phyloP scores from a whole-genome alignment of 2,797 vertebrate genomes.

The Australoheros facetus region DNA sequence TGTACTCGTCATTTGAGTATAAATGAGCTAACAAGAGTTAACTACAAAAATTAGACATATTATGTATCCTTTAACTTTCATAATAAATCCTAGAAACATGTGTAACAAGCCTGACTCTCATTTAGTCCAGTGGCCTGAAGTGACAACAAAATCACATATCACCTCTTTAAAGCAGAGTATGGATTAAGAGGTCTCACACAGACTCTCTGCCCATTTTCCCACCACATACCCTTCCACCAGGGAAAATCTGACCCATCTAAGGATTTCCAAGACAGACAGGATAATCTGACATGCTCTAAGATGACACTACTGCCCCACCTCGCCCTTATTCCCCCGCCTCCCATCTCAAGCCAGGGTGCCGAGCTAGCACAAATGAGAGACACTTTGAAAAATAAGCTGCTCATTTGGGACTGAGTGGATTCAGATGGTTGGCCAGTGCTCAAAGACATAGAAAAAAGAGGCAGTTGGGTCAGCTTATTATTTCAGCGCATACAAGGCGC shows the following conservation, averaged over 20 bases:
- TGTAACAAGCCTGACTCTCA: neutral
- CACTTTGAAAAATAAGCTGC: conserved; percentile 80
- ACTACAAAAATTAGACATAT: neutral
- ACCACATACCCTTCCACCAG: conserved; percentile 56
- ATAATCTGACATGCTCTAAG: conserved; percentile 72
- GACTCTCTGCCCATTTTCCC: conserved; percentile 67
- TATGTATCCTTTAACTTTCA: neutral
- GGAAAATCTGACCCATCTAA: conserved; percentile 71
- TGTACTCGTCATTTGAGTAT: neutral
- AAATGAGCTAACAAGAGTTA: neutral
- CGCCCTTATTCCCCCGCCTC: conserved; percentile 25
- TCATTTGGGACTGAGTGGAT: conserved; percentile 78
- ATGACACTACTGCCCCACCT: conserved; percentile 66
- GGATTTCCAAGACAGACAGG: conserved; percentile 71
- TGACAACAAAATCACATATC: conserved; percentile 51
- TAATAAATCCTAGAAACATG: neutral
- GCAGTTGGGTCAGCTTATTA: conserved; percentile 76
- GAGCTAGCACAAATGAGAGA: conserved; percentile 75
- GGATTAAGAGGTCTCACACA: conserved; percentile 45
- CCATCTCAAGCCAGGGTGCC: conserved; percentile 58
- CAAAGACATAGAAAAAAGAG: conserved; percentile 66
- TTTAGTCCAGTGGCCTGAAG: conserved; percentile 28
- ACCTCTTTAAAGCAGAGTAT: conserved; percentile 25
- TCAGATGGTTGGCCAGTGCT: conserved; percentile 79
- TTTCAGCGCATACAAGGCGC: conserved; percentile 70